Conservation (phyloP, 2,113 vertebrate species). For the Peromyscus californicus region DNA sequence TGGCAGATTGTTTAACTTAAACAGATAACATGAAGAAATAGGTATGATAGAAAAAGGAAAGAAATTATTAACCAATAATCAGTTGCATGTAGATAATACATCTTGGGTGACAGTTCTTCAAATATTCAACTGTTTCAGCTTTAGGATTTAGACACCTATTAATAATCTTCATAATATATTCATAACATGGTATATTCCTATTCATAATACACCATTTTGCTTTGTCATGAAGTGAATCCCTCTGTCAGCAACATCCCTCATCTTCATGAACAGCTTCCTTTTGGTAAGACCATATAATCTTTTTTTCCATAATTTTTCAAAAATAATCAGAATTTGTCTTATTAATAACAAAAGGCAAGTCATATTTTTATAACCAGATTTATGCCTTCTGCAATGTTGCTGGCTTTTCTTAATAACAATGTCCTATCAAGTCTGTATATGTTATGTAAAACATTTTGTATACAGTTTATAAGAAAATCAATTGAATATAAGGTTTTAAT, state of each 20-base stretch:
- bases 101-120: conserved; percentile 11
- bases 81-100: neutral
- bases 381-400: neutral
- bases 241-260: neutral
- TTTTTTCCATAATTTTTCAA: neutral
- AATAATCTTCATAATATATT: neutral
- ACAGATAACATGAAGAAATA: neutral
- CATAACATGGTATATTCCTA: neutral
- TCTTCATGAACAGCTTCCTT: neutral
- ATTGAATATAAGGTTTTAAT: neutral
- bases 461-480: conserved; percentile 39
- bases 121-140: neutral
- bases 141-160: neutral
- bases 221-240: neutral
- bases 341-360: neutral
- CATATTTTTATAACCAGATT: neutral
- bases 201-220: neutral
- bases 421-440: neutral
- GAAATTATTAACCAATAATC: neutral
- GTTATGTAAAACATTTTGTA: neutral
- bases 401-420: conserved; percentile 23
- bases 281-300: neutral
- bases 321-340: conserved; percentile 30
- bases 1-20: neutral
- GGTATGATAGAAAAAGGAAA: conserved; percentile 34